phyloP scores from a whole-genome alignment of 2,888 invertebrate species.

The Acrobeloides nanus region DNA sequence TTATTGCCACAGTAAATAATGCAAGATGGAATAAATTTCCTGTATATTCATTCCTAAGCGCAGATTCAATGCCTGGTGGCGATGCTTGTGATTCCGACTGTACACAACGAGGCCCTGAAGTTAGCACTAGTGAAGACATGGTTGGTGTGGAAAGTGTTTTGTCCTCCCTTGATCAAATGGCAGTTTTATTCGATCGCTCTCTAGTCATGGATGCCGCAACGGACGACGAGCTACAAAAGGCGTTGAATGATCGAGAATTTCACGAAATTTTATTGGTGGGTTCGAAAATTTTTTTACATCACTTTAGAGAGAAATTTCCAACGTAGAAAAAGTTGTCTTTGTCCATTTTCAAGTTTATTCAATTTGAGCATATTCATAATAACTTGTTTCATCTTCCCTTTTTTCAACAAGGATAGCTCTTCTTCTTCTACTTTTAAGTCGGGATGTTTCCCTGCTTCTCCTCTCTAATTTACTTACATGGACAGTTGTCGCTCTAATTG shows the following conservation, averaged over 20 bases:
- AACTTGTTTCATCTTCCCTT: too few relatives aligned
- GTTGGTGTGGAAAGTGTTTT: conserved; percentile 35
- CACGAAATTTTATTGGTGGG: conserved; percentile 26
- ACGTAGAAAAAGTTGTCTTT: too few relatives aligned
- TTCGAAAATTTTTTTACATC: too few relatives aligned
- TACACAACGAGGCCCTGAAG: conserved; percentile 9
- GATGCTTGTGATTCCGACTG: conserved; percentile 48
- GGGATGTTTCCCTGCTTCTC: too few relatives aligned
- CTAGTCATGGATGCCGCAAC: conserved; percentile 14
- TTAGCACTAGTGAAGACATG: conserved; percentile 16
- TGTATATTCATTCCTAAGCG: conserved; percentile 26
- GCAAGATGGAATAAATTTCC: conserved; percentile 25
- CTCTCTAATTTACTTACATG: too few relatives aligned
- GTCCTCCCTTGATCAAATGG: conserved; percentile 34
- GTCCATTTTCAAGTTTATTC: too few relatives aligned
- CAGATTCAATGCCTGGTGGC: conserved; percentile 38
- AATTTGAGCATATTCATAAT: too few relatives aligned
- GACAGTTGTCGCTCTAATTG: too few relatives aligned
- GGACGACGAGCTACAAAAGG: conserved; percentile 19
- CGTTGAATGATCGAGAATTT: conserved; percentile 18
- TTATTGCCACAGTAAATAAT: conserved; percentile 39
- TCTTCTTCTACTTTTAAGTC: too few relatives aligned
- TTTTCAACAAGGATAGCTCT: too few relatives aligned
- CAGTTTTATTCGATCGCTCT: conserved; percentile 23
- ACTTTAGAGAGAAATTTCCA: too few relatives aligned